Evolutionary conservation across 2,113 vertebrate genomes (phyloP).

Genomic region (Petaurus breviceps): DNA sequence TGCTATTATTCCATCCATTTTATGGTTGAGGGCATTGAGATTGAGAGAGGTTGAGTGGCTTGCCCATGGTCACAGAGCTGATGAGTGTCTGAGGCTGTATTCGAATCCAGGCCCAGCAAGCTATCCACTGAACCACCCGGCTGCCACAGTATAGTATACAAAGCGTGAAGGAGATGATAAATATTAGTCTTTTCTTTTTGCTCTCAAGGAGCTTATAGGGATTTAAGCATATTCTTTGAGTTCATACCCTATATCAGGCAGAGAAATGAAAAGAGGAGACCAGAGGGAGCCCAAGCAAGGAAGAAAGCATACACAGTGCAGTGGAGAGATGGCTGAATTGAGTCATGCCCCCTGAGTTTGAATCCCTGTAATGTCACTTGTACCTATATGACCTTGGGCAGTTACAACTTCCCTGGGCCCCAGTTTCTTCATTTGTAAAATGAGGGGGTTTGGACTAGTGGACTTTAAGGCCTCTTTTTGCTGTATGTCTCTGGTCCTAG

Average conservation of each 20-base stretch:
- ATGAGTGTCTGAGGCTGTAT: background rate
- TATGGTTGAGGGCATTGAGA: background rate
- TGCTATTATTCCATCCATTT: background rate
- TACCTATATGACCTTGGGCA: background rate
- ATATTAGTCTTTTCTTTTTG: background rate
- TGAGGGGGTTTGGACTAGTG: background rate
- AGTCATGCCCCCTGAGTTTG: too few species aligned
- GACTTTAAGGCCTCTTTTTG: background rate
- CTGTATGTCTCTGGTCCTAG: background rate
- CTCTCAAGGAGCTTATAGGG: background rate
- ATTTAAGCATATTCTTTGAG: too few species aligned
- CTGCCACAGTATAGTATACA: background rate
- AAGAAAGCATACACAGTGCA: background rate
- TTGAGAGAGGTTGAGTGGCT: background rate
- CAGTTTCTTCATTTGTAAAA: background rate
- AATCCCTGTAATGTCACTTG: background rate
- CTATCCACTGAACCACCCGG: background rate
- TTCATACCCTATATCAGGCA: background rate
- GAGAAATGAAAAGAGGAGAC: background rate
- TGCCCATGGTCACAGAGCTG: background rate
- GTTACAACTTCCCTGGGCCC: background rate
- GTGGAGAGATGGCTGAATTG: background rate
- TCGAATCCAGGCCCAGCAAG: background rate
- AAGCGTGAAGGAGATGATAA: background rate
- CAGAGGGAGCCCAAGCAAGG: background rate